A percentile compares a stretch with the other conserved stretches of the same genome.
phyloP scores from a whole-genome alignment of 1,140 invertebrate species.

The Lordiphosa stackelbergi region DNA sequence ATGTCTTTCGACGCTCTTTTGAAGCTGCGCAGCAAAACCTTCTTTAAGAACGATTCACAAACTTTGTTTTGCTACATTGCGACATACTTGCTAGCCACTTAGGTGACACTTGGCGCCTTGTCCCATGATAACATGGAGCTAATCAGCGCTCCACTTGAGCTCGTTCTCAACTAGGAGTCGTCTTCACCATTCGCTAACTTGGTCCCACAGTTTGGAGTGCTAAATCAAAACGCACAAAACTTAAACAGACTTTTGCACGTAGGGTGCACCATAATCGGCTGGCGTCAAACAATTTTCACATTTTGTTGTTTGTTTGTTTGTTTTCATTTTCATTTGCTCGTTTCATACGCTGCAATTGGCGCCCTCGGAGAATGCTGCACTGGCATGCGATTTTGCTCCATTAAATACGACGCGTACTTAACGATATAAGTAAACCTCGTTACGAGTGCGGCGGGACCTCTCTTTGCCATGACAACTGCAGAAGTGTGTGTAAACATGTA shows the following conservation, averaged over 20 bases:
- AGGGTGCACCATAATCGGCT: conserved; percentile 50
- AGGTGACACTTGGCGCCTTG: conserved; percentile 1
- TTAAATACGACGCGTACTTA: conserved; percentile 54
- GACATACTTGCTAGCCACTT: conserved; percentile 11
- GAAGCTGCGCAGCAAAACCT: too few relatives aligned
- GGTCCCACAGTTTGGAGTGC: conserved; percentile 19
- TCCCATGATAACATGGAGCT: not conserved
- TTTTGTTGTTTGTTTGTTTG: conserved; percentile 52
- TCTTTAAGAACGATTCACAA: not conserved
- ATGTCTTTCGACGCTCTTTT: too few relatives aligned
- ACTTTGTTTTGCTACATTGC: conserved; percentile 2
- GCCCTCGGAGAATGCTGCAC: conserved; percentile 6
- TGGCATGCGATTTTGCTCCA: conserved; percentile 48
- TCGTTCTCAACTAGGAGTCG: conserved; percentile 1
- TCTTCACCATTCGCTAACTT: conserved; percentile 27
- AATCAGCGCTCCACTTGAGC: conserved; percentile 12
- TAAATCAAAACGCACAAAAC: conserved; percentile 24
- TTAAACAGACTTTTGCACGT: conserved; percentile 15
- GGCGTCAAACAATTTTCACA: conserved; percentile 49
- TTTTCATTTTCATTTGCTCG: conserved; percentile 13
- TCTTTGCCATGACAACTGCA: conserved; percentile 35
- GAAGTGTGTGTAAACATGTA: conserved; percentile 55
- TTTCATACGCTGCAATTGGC: conserved; percentile 2
- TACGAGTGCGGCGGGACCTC: conserved; percentile 30
- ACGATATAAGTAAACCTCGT: conserved; percentile 50